These are phyloP conservation scores for Branchinecta lynchi DNA, from an alignment of 1,140 invertebrate species.

Conservation along the genomic window DNA sequence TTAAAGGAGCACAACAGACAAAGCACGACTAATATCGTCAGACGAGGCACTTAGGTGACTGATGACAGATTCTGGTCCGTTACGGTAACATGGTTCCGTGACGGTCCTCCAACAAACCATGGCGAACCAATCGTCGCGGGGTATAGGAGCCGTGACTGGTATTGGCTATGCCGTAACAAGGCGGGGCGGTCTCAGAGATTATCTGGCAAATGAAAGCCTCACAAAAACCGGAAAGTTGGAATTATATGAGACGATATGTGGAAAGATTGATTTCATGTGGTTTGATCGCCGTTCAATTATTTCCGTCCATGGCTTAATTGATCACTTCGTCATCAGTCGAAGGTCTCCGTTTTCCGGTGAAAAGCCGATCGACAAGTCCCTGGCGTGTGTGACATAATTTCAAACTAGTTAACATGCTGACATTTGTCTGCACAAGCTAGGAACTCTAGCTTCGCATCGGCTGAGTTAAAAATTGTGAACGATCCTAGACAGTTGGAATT, in stretches of 20 bases:
- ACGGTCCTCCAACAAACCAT: neutral
- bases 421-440: no score
- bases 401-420: no score
- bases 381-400: no score
- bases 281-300: constrained; percentile 11
- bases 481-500: no score
- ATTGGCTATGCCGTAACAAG: neutral
- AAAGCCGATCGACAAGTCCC: no score
- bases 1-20: no score
- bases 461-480: no score
- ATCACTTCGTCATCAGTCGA: neutral
- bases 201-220: neutral
- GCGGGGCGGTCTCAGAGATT: neutral
- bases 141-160: neutral
- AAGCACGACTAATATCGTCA: neutral
- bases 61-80: constrained; percentile 5
- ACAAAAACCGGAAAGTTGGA: constrained; percentile 3
- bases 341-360: no score
- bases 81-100: neutral
- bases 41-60: constrained; percentile 8
- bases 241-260: constrained; percentile 9
- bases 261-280: constrained; percentile 11
- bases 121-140: neutral
- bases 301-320: constrained; percentile 1
- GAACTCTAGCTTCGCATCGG: no score